Conservation (phyloP, 2,888 invertebrate species). For the Dryomyza anilis region DNA sequence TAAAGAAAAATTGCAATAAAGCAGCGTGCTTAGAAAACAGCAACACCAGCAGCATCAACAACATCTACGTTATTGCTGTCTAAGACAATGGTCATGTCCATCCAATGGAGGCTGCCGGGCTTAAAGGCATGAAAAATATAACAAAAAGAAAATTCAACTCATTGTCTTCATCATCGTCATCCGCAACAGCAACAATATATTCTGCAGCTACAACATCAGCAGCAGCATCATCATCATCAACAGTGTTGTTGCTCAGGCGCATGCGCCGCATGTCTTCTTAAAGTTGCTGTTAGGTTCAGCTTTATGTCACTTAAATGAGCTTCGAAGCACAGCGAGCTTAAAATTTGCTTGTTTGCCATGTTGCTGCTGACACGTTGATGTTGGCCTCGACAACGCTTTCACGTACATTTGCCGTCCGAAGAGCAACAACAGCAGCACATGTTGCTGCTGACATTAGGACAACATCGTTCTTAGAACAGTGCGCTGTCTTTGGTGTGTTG, state of each 20-base stretch:
- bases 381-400: no score
- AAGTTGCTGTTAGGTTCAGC: slow-evolving; percentile 26
- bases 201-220: not conserved
- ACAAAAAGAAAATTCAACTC: not conserved
- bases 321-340: slow-evolving; percentile 39
- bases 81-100: slow-evolving; percentile 25
- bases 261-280: slow-evolving; percentile 5
- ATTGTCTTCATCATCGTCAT: slow-evolving; percentile 1
- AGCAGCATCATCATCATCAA: not conserved
- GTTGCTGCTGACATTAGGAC: no score
- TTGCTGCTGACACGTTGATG: no score
- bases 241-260: no score
- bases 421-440: no score
- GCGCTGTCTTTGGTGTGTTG: no score
- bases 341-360: no score
- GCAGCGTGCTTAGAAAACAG: not conserved
- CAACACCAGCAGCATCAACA: not conserved
- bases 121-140: not conserved
- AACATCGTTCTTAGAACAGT: no score
- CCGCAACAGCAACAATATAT: not conserved
- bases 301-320: slow-evolving; percentile 40
- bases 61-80: not conserved
- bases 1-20: slow-evolving; percentile 1
- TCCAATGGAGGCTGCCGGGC: slow-evolving; percentile 10
- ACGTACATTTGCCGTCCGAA: no score